A percentile compares a stretch with the other conserved stretches of the same genome.
Conservation (phyloP, 2,113 vertebrate genomes). For the Ovis canadensis region DNA sequence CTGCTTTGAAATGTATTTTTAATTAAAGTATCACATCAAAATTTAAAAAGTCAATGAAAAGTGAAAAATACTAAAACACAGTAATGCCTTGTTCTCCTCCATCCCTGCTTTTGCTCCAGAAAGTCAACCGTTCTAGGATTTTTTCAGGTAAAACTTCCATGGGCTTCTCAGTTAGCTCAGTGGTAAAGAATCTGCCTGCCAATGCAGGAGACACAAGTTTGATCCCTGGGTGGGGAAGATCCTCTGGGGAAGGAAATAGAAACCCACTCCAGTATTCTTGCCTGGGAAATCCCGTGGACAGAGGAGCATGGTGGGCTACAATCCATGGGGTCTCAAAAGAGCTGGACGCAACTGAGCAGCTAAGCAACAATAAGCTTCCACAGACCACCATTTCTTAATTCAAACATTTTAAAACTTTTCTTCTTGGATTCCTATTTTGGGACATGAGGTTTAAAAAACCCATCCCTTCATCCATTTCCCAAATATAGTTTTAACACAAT, state of each 20-base stretch:
- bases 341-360: not conserved
- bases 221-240: not conserved
- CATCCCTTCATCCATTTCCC: not conserved
- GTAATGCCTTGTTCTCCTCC: not conserved
- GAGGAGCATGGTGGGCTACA: not conserved
- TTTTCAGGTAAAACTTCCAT: not conserved
- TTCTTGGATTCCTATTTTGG: not conserved
- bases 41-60: not conserved
- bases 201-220: not conserved
- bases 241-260: not conserved
- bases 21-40: not conserved
- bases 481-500: not conserved
- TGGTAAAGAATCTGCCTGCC: not conserved
- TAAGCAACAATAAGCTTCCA: not conserved
- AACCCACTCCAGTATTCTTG: not conserved
- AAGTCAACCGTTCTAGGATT: not conserved
- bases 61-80: not conserved
- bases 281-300: not conserved
- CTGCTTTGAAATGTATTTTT: not conserved
- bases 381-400: not conserved
- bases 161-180: not conserved
- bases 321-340: not conserved
- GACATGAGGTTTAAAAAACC: not conserved
- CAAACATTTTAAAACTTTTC: not conserved
- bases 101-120: not conserved